Base-by-base conservation (phyloP, 2,797 vertebrate genomes). In the Caiman crocodilus region DNA sequence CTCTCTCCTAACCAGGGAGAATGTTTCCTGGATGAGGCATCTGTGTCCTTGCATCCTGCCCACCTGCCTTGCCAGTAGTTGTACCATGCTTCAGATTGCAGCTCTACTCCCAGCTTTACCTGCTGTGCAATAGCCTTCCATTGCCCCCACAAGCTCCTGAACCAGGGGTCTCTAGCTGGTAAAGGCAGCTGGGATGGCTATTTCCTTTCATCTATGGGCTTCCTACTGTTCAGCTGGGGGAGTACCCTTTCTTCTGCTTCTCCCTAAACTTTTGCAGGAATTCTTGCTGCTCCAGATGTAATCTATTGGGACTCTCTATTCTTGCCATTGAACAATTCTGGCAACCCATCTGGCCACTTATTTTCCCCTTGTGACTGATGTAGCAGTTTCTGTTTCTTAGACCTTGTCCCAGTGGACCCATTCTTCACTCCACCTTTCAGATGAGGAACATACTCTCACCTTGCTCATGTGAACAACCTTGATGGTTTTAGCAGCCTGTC, bases 141-240 rank as follows among this genome's bases (percentile, higher is more conserved):
- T 32, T 35, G 20, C 32, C 30, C 61, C 30, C 85, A 15, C 59
- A 61, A 80, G 55, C 32, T 74, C 78, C 82, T 78, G 76, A 89
- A 85, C 10, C 18, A 59, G 81, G 4, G 56, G 5, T 50, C 25
- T 30, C 17, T n/a, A 18, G 10, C 17, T 71, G 2, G 4, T 75
- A 75, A 42, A 42, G 42, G 7, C 0, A 0, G 4, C 26, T 0
- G 0, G 9, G 18, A 21, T 50, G 28, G 16, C 28, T 42, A 10
- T 42, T 50, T 3, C 2, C 2, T 0, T 26, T 35, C 32, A 67
- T 78, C 58, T 25, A 6, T 5, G 9, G 20, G 6, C 76, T 11
- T 18, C 1, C 16, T 30, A 17, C 76, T 85, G 65, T 6, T 21
- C 11, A 4, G n/a, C 73, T 28, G 25, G 30, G 60, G 25, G 28